Conservation (phyloP, 23 tunicate species). For the Ascidia mentula region DNA sequence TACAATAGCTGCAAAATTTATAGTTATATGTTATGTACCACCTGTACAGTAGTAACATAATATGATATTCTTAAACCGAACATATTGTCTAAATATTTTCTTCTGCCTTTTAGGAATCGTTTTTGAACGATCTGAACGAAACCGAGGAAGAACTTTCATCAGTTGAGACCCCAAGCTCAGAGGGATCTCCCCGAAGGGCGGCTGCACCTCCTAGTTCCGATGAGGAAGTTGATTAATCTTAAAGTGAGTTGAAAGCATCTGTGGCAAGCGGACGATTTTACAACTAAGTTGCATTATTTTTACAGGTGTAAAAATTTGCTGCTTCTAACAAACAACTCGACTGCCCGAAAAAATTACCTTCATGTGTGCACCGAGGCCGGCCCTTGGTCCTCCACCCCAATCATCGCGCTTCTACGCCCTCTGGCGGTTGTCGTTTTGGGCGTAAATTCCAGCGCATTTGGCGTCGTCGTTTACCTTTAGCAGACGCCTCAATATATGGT, state of each 20-base stretch:
- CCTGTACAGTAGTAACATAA: no score
- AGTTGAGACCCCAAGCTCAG: not conserved
- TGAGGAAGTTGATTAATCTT: not conserved
- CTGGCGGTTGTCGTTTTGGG: not conserved
- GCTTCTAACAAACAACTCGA: not conserved
- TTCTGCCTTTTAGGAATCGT: not conserved
- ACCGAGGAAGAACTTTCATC: constrained; percentile 4
- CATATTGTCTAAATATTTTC: not conserved
- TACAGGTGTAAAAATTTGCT: not conserved
- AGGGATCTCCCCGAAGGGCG: not conserved
- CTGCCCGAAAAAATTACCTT: not conserved
- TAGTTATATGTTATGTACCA: no score
- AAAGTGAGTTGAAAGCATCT: not conserved
- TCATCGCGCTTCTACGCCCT: not conserved
- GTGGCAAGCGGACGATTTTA: not conserved
- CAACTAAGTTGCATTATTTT: no score
- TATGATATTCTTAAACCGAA: not conserved
- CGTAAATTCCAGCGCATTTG: no score
- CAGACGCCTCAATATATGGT: not conserved
- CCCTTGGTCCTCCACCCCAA: not conserved
- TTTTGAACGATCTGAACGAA: not conserved
- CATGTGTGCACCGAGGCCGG: not conserved
- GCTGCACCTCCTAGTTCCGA: not conserved
- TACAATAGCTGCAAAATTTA: no score
- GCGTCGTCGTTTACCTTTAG: not conserved